A percentile compares a stretch with the other conserved stretches of the same genome.
Evolutionary conservation across 1,140 invertebrate genomes (phyloP).

Genomic region (Hestina assimilis): DNA sequence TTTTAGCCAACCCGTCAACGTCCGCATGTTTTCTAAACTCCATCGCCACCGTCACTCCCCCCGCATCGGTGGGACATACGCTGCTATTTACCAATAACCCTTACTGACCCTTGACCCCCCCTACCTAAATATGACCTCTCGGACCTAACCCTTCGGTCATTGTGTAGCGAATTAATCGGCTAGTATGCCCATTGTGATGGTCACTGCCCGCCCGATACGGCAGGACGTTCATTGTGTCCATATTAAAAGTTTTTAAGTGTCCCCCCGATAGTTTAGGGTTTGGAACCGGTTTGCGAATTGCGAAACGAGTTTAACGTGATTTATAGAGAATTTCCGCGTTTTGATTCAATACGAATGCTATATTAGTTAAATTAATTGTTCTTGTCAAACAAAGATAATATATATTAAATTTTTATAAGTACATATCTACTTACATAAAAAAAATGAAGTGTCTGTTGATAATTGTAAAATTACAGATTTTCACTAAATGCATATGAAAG

Average conservation of each 20-base stretch:
- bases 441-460: too few relatives aligned
- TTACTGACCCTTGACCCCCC: conserved; percentile 67
- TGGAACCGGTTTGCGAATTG: conserved; percentile 62
- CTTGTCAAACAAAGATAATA: not conserved
- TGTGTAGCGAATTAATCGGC: conserved; percentile 71
- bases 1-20: conserved; percentile 41
- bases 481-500: too few relatives aligned
- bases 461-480: too few relatives aligned
- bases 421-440: too few relatives aligned
- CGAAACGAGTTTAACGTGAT: conserved; percentile 33
- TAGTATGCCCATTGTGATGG: conserved; percentile 57
- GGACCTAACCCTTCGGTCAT: conserved; percentile 60
- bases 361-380: not conserved
- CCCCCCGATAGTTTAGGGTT: conserved; percentile 45
- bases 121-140: conserved; percentile 75
- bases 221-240: conserved; percentile 50
- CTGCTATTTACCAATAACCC: conserved; percentile 70
- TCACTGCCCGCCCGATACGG: conserved; percentile 55
- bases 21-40: conserved; percentile 63
- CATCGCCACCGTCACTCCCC: conserved; percentile 57
- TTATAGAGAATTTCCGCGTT: conserved; percentile 38
- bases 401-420: not conserved
- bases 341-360: not conserved
- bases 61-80: conserved; percentile 46
- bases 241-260: conserved; percentile 71